These are phyloP conservation scores for Mallateleia sp. DNA, from an alignment of 2,888 invertebrate genomes.

Conservation along the genomic window DNA sequence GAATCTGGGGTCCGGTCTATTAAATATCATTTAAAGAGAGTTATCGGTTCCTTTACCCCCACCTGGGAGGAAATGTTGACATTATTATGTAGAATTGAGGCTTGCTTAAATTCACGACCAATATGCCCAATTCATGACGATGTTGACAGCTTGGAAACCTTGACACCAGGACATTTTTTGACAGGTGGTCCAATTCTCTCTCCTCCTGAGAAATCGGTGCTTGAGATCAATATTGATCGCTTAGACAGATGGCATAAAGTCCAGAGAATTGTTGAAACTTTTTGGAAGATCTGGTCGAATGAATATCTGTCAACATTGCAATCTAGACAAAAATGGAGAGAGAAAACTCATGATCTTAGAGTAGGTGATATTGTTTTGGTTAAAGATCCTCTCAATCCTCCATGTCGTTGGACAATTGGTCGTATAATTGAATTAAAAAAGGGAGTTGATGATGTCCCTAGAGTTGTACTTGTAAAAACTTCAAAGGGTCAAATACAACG, in stretches of 20 bases:
- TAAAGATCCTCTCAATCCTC: constrained; percentile 1
- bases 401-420: constrained; percentile 26
- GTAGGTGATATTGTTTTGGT: constrained; percentile 16
- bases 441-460: background rate
- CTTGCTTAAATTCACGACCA: constrained; percentile 26
- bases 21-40: background rate
- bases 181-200: background rate
- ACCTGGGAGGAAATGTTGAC: constrained; percentile 10
- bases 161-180: constrained; percentile 21
- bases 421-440: background rate
- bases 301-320: constrained; percentile 81
- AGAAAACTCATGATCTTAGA: background rate
- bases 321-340: constrained; percentile 78
- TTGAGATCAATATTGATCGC: constrained; percentile 57
- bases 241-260: constrained; percentile 75
- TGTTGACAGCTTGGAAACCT: background rate
- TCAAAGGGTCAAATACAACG: background rate
- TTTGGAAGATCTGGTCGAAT: constrained; percentile 78
- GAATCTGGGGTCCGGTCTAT: constrained; percentile 1
- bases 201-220: constrained; percentile 70
- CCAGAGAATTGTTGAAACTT: constrained; percentile 16
- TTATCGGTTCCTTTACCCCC: background rate
- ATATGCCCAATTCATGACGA: constrained; percentile 6
- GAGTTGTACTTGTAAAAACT: background rate
- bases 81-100: constrained; percentile 12